Evolutionary conservation across 2,888 invertebrate species (phyloP).

Genomic region (Cosmia pyralina): DNA sequence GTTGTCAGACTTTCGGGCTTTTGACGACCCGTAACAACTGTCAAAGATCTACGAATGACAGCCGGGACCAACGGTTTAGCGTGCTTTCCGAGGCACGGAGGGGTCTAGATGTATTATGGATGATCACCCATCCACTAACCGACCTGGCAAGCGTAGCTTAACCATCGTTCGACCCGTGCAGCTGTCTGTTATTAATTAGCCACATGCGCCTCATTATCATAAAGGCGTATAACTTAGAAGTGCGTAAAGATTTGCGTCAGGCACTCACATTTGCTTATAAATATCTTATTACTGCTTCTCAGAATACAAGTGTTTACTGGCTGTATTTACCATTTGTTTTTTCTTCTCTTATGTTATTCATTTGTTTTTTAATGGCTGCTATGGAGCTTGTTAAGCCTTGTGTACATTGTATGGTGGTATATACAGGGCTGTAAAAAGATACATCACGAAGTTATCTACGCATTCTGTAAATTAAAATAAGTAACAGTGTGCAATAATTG

Average conservation of each 20-base stretch:
- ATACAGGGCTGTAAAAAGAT: not conserved
- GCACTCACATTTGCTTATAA: conserved; percentile 67
- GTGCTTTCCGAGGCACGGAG: too few species aligned
- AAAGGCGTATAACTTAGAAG: conserved; percentile 19
- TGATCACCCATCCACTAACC: not conserved
- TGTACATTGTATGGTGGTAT: not conserved
- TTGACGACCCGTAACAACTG: not conserved
- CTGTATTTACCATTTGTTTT: conserved; percentile 40
- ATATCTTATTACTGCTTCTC: conserved; percentile 61
- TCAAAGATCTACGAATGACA: not conserved
- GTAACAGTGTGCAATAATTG: not conserved
- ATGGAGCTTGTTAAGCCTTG: conserved; percentile 1
- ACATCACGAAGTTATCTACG: too few species aligned
- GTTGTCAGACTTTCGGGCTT: too few species aligned
- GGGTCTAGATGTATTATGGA: too few species aligned
- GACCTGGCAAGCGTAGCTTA: not conserved
- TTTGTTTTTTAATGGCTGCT: conserved; percentile 29
- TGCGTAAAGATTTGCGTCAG: conserved; percentile 58
- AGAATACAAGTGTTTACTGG: conserved; percentile 58
- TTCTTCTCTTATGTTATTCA: conserved; percentile 34
- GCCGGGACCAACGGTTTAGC: not conserved
- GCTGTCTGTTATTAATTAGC: not conserved
- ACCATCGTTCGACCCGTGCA: not conserved
- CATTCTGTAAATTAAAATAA: not conserved
- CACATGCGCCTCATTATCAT: not conserved